A percentile compares a stretch with the other conserved stretches of the same genome.
These are phyloP conservation scores for Bergia sp. DNA, from an alignment of 92 coral and sea anemone genomes.

Conservation along the genomic window DNA sequence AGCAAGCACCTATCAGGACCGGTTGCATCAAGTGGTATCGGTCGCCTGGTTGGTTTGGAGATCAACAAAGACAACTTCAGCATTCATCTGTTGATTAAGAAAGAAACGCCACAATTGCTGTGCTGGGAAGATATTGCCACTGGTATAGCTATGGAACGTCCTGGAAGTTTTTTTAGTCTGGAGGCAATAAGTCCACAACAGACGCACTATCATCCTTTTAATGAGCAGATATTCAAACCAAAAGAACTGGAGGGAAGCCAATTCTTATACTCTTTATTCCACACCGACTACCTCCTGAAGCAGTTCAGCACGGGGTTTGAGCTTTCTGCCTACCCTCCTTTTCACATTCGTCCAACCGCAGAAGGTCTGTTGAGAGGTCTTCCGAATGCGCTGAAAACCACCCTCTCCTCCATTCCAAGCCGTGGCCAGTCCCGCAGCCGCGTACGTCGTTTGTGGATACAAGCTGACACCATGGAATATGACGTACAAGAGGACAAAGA, in stretches of 20 bases:
- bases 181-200: conserved; percentile 46
- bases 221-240: conserved; percentile 34
- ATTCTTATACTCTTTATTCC: conserved; percentile 43
- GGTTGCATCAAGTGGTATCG: conserved; percentile 47
- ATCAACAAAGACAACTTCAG: conserved; percentile 33
- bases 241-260: conserved; percentile 46
- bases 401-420: conserved; percentile 40
- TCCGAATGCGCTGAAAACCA: conserved; percentile 21
- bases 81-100: conserved; percentile 26
- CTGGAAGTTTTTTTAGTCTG: conserved; percentile 50
- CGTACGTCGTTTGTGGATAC: conserved; percentile 55
- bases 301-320: conserved; percentile 57
- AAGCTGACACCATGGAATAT: conserved; percentile 47
- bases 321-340: conserved; percentile 45
- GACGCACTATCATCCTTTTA: conserved; percentile 48
- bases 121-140: conserved; percentile 58
- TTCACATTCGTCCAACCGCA: conserved; percentile 37
- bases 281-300: conserved; percentile 61
- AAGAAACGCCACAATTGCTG: conserved; percentile 34
- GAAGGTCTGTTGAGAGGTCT: conserved; percentile 40
- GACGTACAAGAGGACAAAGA: conserved; percentile 38
- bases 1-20: conserved; percentile 35
- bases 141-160: conserved; percentile 30
- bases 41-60: conserved; percentile 48
- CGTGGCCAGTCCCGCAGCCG: conserved; percentile 43